Conservation (phyloP, 2,888 invertebrate species). For the Theodoxus fluviatilis region DNA sequence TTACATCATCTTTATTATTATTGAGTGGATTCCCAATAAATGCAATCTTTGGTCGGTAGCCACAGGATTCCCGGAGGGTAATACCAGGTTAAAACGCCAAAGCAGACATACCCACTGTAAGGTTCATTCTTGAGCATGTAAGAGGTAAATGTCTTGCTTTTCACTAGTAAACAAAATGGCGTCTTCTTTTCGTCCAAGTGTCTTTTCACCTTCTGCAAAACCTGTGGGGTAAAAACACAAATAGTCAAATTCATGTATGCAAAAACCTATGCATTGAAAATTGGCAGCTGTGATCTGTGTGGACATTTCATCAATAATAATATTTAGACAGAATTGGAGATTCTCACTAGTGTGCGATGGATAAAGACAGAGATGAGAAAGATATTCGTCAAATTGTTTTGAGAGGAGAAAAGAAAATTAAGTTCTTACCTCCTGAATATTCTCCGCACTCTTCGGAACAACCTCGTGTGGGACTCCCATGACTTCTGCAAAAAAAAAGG, state of each 20-base stretch:
- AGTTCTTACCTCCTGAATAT: slow-evolving; percentile 56
- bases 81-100: no score
- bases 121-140: slow-evolving; percentile 48
- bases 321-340: no score
- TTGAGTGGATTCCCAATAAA: background rate
- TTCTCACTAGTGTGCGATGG: no score
- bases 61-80: no score
- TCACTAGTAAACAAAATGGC: slow-evolving; percentile 66
- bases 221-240: slow-evolving; percentile 38
- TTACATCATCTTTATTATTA: background rate
- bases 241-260: no score
- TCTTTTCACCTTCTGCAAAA: slow-evolving; percentile 63
- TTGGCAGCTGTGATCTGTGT: no score
- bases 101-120: no score
- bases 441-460: slow-evolving; percentile 66
- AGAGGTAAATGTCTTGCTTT: slow-evolving; percentile 66
- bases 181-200: slow-evolving; percentile 64
- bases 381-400: no score
- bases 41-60: background rate
- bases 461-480: slow-evolving; percentile 57
- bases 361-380: no score
- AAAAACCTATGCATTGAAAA: no score
- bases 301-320: no score
- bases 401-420: background rate
- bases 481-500: slow-evolving; percentile 39